These are phyloP conservation scores for Xestia sexstrigata DNA, from an alignment of 2,888 invertebrate species.

Conservation along the genomic window DNA sequence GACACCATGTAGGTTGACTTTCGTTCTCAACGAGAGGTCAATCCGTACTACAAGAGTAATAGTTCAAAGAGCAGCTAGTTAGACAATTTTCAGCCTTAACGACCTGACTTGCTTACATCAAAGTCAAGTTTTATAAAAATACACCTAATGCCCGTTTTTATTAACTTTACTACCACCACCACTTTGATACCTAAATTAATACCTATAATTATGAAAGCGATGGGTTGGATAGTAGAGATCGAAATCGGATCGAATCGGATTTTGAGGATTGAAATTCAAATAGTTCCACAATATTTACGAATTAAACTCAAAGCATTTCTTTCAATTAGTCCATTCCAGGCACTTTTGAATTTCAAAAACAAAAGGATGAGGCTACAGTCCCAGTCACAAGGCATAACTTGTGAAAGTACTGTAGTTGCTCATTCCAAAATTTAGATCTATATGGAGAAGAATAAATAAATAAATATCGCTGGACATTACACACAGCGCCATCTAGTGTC, in stretches of 20 bases:
- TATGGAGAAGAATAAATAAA: no score
- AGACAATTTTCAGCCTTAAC: conserved; percentile 41
- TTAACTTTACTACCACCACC: not conserved
- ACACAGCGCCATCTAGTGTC: no score
- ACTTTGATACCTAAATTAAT: not conserved
- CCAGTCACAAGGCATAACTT: no score
- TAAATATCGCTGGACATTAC: no score
- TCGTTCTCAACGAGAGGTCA: conserved; percentile 12
- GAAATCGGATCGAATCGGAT: not conserved
- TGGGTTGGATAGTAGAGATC: not conserved
- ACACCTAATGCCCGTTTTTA: not conserved
- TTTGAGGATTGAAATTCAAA: not conserved
- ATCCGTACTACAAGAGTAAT: no score
- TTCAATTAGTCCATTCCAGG: no score
- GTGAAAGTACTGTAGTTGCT: no score
- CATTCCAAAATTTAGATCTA: no score
- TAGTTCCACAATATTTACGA: not conserved
- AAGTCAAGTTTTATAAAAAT: not conserved
- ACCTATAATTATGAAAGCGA: not conserved
- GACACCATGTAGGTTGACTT: not conserved
- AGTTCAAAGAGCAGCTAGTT: conserved; percentile 32
- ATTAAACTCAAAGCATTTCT: no score
- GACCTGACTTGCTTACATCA: conserved; percentile 37
- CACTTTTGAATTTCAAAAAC: no score
- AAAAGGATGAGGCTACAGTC: no score